Evolutionary conservation across 2,888 invertebrate species (phyloP), one percentile per base, ranked within the genome.

Genomic region (Diplolepis rosae): DNA sequence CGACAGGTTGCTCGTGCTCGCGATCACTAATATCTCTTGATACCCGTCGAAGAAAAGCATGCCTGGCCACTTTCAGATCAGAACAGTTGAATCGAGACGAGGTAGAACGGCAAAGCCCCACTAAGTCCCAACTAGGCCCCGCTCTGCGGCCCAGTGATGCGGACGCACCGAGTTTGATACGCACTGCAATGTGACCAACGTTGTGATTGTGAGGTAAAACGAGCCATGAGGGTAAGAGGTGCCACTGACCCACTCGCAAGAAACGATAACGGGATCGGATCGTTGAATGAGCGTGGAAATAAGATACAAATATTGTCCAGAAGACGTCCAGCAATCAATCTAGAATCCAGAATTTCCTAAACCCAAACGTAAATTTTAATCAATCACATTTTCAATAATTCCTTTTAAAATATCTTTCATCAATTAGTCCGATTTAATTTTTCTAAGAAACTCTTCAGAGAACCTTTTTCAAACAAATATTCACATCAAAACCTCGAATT

Each of bases 241-340:
- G 82, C 80, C 81, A 85, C 83, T 88, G 88, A 88, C 88, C 88
- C 88, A 88, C 87, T 88, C 84, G 82, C 79, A 83, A 77, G 79
- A 82, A 81, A 84, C 83, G 84, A 82, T 88, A 88, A 88, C 88
- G 88, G 88, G 83, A 88, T 79, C 76, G 88, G 83, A 88, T 79
- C 76, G 79, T 72, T 70, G 70, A 75, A 75, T 76, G 76, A 79
- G 72, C 78, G 77, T 77, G 79, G 72, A 75, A 61, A 75, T 66
- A 77, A 51, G 56, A 45, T 28, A 66, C 45, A 42, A 48, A 69
- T 35, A 56, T 56, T 56, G 22, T n/a, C 24, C 9, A 9, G 15
- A n/a, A 45, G 18, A 9, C 22, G 6, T 15, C n/a, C 22, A 56
- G 4, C 22, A 13, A 18, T 24, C 27, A 7, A 35, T 61, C 56